These are phyloP conservation scores for Heliconius cydno DNA, from an alignment of 2,888 invertebrate genomes.

Conservation along the genomic window DNA sequence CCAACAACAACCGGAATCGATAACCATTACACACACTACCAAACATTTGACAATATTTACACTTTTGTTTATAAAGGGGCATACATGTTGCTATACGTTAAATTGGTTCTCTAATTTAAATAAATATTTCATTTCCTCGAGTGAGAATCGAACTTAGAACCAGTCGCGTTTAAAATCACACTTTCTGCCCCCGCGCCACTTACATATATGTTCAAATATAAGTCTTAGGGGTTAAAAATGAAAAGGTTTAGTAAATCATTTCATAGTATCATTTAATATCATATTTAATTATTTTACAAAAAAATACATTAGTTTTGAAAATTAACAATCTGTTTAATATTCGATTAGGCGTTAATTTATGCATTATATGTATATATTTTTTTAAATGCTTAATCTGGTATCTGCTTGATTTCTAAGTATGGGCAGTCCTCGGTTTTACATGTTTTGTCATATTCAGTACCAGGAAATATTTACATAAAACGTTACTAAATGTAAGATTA, in stretches of 20 bases:
- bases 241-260: neutral
- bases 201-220: no score
- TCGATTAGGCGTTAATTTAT: neutral
- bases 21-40: no score
- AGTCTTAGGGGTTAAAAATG: neutral
- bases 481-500: neutral
- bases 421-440: neutral
- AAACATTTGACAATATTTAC: no score
- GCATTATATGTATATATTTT: neutral
- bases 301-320: conserved; percentile 11
- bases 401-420: neutral
- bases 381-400: conserved; percentile 1
- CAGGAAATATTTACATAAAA: neutral
- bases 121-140: no score
- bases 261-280: conserved; percentile 5
- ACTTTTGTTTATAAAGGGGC: no score
- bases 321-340: neutral
- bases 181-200: no score
- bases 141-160: no score
- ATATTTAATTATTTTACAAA: conserved; percentile 8
- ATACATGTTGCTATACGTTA: no score
- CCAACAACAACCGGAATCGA: no score
- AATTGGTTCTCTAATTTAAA: no score
- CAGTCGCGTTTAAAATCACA: no score
- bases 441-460: neutral